A percentile compares a stretch with the other conserved stretches of the same genome.
phyloP scores from a whole-genome alignment of 92 coral and sea anemone species.

The Actinostola sp. region DNA sequence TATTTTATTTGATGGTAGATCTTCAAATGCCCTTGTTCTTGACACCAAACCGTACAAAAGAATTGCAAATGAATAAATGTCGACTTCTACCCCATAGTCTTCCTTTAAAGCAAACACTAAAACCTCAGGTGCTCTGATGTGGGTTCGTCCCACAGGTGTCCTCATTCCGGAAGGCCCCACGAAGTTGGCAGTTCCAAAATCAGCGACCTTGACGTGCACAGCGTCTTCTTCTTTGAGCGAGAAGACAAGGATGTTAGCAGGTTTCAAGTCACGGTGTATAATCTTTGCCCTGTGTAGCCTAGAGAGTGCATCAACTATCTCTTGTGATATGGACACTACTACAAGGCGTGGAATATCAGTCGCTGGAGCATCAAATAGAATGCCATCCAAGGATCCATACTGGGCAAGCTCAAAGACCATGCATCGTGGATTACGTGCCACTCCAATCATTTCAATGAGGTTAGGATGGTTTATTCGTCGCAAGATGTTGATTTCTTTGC shows the following conservation, averaged over 20 bases:
- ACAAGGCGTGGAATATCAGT: slow-evolving; percentile 54
- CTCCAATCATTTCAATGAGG: slow-evolving; percentile 65
- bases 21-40: slow-evolving; percentile 53
- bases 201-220: slow-evolving; percentile 66
- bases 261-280: slow-evolving; percentile 71
- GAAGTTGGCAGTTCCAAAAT: slow-evolving; percentile 77
- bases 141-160: slow-evolving; percentile 50
- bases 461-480: slow-evolving; percentile 64
- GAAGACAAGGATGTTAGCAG: slow-evolving; percentile 61
- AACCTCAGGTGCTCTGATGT: slow-evolving; percentile 74
- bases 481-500: slow-evolving; percentile 69
- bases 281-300: slow-evolving; percentile 54
- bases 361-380: slow-evolving; percentile 37
- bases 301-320: slow-evolving; percentile 65
- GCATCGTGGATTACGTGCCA: slow-evolving; percentile 57
- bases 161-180: slow-evolving; percentile 56
- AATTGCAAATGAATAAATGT: slow-evolving; percentile 68
- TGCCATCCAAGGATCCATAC: slow-evolving; percentile 47
- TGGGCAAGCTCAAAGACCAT: slow-evolving; percentile 62
- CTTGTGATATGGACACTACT: slow-evolving; percentile 48
- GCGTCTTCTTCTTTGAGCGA: slow-evolving; percentile 55
- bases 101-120: slow-evolving; percentile 53
- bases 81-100: slow-evolving; percentile 64
- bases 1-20: slow-evolving; percentile 8
- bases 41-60: slow-evolving; percentile 60